Evolutionary conservation across 2,888 invertebrate genomes (phyloP), one percentile per base, ranked within the genome.

Genomic region (Habroteleia sp.): DNA sequence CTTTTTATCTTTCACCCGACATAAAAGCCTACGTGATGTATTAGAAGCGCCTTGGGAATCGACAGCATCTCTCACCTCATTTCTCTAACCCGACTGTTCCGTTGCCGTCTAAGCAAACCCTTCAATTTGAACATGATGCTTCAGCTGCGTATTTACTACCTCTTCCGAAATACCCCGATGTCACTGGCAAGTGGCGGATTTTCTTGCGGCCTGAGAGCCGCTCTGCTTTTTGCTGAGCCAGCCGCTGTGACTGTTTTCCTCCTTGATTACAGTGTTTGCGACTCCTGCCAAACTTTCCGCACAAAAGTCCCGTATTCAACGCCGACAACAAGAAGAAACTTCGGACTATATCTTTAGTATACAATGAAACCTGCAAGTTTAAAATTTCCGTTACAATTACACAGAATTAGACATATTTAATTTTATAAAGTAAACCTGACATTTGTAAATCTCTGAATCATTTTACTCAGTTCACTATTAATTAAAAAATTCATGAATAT

Each of bases 251-350:
- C 77, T 79, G 78, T 80, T 81, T 81, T 79, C 79, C 74, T 75
- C 78, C 77, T 80, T 81, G 82, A 81, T 81, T 80, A 80, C 79
- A 76, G 71, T 81, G 77, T 81, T 82, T 77, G 78, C 78, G 65
- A 68, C 78, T 76, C 63, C 71, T 68, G 48, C 69, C 56, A 63
- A 77, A 77, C 77, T 74, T 71, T 54, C 58, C 56, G 74, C 63
- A 62, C 68, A 35, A 50, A 72, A 79, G 65, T 56, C 56, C 25
- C 39, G 50, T 17, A 37, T 35, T 58, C 37, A 7, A 16, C 33
- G 8, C 41, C n/a, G 42, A 33, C 31, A 31, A 23, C 41, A 33
- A 23, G 41, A 41, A 52, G 65, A 35, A 63, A 50, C 63, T 63
- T 23, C 6, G 1, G 25, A 63, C 41, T 50, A 41, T 39, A 25